Evolutionary conservation across 1,140 invertebrate species (phyloP).

Genomic region (Zophobas atratus): DNA sequence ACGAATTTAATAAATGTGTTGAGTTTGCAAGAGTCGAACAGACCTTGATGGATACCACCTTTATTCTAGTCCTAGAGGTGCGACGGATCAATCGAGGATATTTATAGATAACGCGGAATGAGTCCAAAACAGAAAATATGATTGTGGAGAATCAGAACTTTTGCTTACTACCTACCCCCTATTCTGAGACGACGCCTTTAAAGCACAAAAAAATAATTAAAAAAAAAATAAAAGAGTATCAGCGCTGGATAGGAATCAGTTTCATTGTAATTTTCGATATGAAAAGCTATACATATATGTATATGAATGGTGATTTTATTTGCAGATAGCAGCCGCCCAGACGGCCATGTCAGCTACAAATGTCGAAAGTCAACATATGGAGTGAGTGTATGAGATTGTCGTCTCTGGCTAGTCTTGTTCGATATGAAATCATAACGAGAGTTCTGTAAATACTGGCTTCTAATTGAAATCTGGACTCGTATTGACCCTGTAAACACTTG

Average conservation of each 20-base stretch:
- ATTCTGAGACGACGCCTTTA: no score
- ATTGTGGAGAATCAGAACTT: no score
- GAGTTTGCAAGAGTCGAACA: neutral
- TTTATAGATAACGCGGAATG: neutral
- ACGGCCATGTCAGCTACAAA: slow-evolving; percentile 53
- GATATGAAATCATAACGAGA: slow-evolving; percentile 67
- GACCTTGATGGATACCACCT: no score
- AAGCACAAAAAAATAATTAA: no score
- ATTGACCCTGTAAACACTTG: slow-evolving; percentile 65
- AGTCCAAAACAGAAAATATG: no score
- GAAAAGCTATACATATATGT: slow-evolving; percentile 23
- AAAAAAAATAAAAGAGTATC: no score
- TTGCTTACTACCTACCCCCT: no score
- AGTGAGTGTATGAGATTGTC: slow-evolving; percentile 54
- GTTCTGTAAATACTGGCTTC: slow-evolving; percentile 62
- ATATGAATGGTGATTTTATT: slow-evolving; percentile 27
- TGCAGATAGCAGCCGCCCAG: slow-evolving; percentile 41
- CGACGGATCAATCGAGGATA: neutral
- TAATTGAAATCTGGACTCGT: slow-evolving; percentile 64
- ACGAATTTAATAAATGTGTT: slow-evolving; percentile 18
- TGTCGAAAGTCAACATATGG: slow-evolving; percentile 58
- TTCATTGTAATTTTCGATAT: no score
- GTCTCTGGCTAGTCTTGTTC: slow-evolving; percentile 57
- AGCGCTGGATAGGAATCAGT: no score
- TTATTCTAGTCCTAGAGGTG: no score